Evolutionary conservation across 1,140 invertebrate species (phyloP), one percentile per base, ranked within the genome.

Genomic region (Achroia grisella): DNA sequence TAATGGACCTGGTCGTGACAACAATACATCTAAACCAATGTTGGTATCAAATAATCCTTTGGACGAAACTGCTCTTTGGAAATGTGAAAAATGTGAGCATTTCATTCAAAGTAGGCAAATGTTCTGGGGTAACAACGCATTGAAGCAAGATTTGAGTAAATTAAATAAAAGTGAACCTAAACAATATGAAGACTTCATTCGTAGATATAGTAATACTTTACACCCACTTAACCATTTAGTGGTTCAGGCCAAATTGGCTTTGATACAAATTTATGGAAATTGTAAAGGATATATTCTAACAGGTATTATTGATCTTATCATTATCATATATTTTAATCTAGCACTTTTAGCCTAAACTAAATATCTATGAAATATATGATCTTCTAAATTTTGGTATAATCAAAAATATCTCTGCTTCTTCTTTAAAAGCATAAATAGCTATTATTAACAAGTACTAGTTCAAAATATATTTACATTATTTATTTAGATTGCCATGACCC

Each of bases 221-320:
- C 90, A 91, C 71, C 87, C 89, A 8, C 89, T 83, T 27, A 92
- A 93, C 53, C 89, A 88, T 55, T 88, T 91, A 50, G 71, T 90
- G 1, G 71, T 91, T n/a, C 88, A 91, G 62, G 87, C 90, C 1
- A 93, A 93, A 69, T 88, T 91, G 52, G 88, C 89, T 0, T 73
- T 93, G 11, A 82, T 88, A 12, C 90, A 92, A 64, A 79, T 92
- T 48, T 92, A 92, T 72, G 91, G 89, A 14, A 89, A 87, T 67
- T 74, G 86, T 10, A 77, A 87, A 45, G 88, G 88, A 35, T 90
- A 83, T 49, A 59, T 61, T 0, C 71, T 89, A 42, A 65, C 83
- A 57, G 89, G 90, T 91, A 77, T 71, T 44, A n/a, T n/a, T n/a
- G n/a, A n/a, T n/a, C n/a, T n/a, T n/a, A 41, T 45, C 32, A 43